A percentile compares a stretch with the other conserved stretches of the same genome.
phyloP scores from a whole-genome alignment of 2,113 vertebrate genomes.

The Campylomormyrus numenius region DNA sequence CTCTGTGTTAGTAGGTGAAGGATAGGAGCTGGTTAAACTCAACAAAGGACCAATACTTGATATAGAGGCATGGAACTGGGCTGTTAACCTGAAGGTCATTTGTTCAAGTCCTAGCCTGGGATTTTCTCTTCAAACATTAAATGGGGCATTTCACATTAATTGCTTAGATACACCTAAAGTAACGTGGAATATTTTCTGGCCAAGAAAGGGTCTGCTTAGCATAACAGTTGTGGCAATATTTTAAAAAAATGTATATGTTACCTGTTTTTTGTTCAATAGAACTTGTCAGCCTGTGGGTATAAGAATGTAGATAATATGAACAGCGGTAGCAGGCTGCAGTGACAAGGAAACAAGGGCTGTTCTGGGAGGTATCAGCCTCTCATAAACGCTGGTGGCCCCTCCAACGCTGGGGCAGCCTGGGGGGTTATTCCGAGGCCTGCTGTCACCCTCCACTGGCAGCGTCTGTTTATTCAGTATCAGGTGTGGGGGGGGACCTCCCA shows the following conservation, averaged over 20 bases:
- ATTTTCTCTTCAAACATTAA: neutral
- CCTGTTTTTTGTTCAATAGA: neutral
- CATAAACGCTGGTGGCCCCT: neutral
- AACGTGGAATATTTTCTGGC: neutral
- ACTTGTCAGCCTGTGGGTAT: neutral
- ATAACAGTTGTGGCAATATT: neutral
- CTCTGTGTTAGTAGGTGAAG: neutral
- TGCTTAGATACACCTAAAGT: neutral
- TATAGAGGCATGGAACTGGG: neutral
- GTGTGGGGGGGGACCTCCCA: neutral
- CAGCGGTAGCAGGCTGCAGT: neutral
- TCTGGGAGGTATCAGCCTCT: neutral
- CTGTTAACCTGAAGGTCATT: neutral
- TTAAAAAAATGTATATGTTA: neutral
- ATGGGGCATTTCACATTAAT: neutral
- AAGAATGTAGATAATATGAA: neutral
- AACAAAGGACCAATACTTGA: neutral
- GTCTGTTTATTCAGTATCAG: slow-evolving; percentile 2
- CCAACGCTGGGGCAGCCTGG: neutral
- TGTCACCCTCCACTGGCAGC: neutral
- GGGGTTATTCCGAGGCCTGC: neutral
- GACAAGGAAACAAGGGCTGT: neutral
- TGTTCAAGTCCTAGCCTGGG: neutral
- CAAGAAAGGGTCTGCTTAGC: neutral
- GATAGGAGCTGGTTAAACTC: neutral